Conservation (phyloP, 2,797 vertebrate genomes). For the Steatocranus sp. region DNA sequence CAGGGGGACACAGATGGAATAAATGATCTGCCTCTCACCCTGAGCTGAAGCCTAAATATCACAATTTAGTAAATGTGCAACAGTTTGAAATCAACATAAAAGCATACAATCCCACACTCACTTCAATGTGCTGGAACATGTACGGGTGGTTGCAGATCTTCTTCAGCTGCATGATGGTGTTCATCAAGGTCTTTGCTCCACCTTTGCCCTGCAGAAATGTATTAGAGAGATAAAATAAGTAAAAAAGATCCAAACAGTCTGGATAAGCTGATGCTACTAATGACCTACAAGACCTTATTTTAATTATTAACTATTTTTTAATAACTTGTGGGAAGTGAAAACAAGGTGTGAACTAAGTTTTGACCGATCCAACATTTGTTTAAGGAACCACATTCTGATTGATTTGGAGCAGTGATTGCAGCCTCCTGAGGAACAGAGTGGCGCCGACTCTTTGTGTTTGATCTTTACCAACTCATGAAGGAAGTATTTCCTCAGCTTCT, state of each 20-base stretch:
- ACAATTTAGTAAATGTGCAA: not conserved
- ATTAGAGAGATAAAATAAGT: fast-evolving
- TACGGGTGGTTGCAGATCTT: constrained; percentile 99
- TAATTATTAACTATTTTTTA: not conserved
- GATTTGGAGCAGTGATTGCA: not conserved
- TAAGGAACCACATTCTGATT: not conserved
- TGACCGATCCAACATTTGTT: fast-evolving
- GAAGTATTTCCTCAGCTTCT: not conserved
- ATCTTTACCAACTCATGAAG: not conserved
- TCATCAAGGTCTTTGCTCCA: constrained; percentile 97
- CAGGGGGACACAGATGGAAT: fast-evolving
- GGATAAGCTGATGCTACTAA: not conserved
- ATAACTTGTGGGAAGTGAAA: not conserved
- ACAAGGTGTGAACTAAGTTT: not conserved
- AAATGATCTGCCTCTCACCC: not conserved
- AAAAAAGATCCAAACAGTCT: not conserved
- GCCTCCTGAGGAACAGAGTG: not conserved
- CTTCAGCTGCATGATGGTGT: constrained; percentile 98
- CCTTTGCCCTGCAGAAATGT: constrained; percentile 86
- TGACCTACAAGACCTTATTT: not conserved
- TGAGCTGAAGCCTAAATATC: not conserved
- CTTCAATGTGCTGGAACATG: constrained; percentile 95
- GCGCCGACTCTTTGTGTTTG: not conserved
- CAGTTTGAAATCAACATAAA: not conserved
- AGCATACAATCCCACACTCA: not conserved